phyloP scores from a whole-genome alignment of 2,113 vertebrate genomes.

The Falcunculus frontatus region DNA sequence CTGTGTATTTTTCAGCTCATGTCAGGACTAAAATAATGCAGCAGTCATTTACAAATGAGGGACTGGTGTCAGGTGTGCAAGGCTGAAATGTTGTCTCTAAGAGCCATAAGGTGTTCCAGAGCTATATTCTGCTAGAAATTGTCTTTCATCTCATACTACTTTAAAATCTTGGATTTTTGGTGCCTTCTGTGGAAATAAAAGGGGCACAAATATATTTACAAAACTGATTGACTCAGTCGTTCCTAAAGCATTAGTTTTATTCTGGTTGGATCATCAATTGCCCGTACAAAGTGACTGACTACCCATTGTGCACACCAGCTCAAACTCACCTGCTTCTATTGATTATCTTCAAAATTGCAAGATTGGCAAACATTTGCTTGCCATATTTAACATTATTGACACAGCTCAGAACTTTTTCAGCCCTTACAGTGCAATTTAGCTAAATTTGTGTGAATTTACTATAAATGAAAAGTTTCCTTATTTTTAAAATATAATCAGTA shows the following conservation, averaged over 20 bases:
- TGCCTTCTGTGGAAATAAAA: background rate
- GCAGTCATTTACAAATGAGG: background rate
- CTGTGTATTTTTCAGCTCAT: background rate
- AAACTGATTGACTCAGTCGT: background rate
- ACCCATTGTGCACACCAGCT: rapidly evolving
- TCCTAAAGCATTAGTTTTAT: background rate
- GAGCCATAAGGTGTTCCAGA: background rate
- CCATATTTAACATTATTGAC: background rate
- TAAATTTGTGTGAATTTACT: background rate
- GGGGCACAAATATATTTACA: background rate
- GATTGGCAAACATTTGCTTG: background rate
- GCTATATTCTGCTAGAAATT: background rate
- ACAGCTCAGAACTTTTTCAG: background rate
- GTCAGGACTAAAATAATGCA: background rate
- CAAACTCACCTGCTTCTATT: rapidly evolving
- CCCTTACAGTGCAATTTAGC: background rate
- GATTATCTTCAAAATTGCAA: background rate
- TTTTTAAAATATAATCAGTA: background rate
- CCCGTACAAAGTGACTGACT: background rate
- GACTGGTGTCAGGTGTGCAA: background rate
- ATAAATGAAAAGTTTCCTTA: background rate
- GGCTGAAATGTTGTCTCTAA: background rate
- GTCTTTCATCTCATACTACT: background rate
- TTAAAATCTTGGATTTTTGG: background rate
- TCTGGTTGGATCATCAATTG: background rate